Base-by-base conservation (phyloP, 2,113 vertebrate species). In the Hippocampus abdominalis region DNA sequence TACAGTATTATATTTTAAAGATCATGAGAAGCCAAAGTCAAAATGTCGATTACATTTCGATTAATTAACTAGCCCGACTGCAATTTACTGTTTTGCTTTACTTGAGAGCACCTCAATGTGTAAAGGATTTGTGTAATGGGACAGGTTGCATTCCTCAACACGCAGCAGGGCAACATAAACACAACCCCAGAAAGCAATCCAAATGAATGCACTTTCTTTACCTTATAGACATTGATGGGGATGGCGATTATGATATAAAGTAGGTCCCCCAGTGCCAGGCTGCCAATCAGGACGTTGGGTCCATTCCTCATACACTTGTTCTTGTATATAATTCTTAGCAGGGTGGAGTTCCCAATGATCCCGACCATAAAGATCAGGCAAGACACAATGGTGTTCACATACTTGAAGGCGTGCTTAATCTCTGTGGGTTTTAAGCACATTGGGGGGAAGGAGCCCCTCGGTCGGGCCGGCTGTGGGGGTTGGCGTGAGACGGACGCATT, bases 281-380 rank as follows among this genome's bases (percentile, higher is more conserved):
- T 95, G 42, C 94, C 95, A 0, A 96, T 96, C 61, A 96, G 92
- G 10, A 96, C 93, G 0, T 96, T 96, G 1, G 95, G 95, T 11
- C 95, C 94, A 0, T 96, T 96, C 80, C 95, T 93, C 95, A 96
- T 96, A 69, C 95, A 95, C 88, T 96, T 96, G 89, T 96, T 96
- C 87, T 95, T 95, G 81, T 96, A 96, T 69, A 96, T 96, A 86
- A 96, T 96, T 83, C 93, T 88, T 65, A 96, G 91, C 69, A 96
- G 92, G 0, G 95, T 94, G 1, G 94, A 93, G 84, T 96, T 96
- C 27, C 95, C 95, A 0, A 95, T 89, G 86, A 96, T 95, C 1
- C 95, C 95, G 44, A 96, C 93, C 1, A 95, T 66, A 66, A 96
- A 96, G 83, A 96, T 96, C 66, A 93, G 72, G 76, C 95, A 96